Base-by-base conservation (phyloP, 2,888 invertebrate species). In the Portevinia maculata region DNA sequence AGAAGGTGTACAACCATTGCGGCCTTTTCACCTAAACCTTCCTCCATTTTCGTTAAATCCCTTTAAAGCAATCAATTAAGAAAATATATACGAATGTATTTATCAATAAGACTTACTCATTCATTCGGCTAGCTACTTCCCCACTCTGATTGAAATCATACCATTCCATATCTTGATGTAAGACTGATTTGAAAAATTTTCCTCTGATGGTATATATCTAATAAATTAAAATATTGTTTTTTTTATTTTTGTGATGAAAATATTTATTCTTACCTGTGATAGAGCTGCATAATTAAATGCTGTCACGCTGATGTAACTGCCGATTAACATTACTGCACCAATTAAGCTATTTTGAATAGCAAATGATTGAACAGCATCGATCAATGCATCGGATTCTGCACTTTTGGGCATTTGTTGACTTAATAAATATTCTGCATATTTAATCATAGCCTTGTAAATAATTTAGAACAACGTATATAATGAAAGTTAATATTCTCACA, bases 11-110 rank as follows among this genome's bases (percentile, higher is more conserved):
- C 88, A 86, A 96, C 95, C 84, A 94, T 94, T 0, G 94, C 93
- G 32, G 96, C 91, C 88, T 97, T 97, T 88, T 97, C 97, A 0
- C 96, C 96, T 41, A 96, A 93, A 8, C 96, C 97, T 85, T 96
- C 96, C 90, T 96, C 96, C 84, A 96, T 91, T 90, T 95, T 95
- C 2, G 93, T 91, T 0, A 95, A 91, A 89, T 95, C 95, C 86
- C 95, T 95, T 87, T 32, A 67, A n/a, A 48, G 28, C 11, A 64
- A 0, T n/a, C 46, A 8, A 13, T 24, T 32, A n/a, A 11, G 17
- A 37, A 15, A 6, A 21, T 3, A 44, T 4, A 19, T 44, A 37
- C 13, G 6, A 1, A 6, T 13, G 13, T 6, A 6, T 1, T 13
- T 37, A 6, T 7, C n/a, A 50, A 48, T 13, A 55, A 41, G 21